Evolutionary conservation across 2,888 invertebrate genomes (phyloP).

Genomic region (Cephus sareptanus): DNA sequence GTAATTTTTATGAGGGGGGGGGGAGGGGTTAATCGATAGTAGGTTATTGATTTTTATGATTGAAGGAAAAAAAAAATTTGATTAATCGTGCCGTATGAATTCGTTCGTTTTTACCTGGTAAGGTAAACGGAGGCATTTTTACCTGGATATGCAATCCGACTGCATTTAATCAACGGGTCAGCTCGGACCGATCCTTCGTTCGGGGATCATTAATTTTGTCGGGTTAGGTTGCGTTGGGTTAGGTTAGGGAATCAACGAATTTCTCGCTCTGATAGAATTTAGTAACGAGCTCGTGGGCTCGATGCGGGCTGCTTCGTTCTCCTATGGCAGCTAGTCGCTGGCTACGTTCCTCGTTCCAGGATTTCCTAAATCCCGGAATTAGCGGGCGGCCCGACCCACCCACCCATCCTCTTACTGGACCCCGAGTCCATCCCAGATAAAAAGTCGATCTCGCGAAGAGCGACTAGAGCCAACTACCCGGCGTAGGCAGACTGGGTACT

Average conservation of each 20-base stretch:
- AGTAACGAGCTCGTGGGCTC: slow-evolving; percentile 20
- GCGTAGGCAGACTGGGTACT: background rate
- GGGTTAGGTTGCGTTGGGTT: background rate
- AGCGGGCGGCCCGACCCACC: slow-evolving; percentile 16
- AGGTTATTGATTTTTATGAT: too few relatives aligned
- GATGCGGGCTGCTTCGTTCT: slow-evolving; percentile 8
- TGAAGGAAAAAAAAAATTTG: too few relatives aligned
- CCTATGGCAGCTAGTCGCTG: background rate
- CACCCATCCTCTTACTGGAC: slow-evolving; percentile 4
- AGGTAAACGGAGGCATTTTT: too few relatives aligned
- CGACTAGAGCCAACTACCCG: background rate
- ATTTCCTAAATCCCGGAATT: slow-evolving; percentile 23
- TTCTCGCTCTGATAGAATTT: slow-evolving; percentile 21
- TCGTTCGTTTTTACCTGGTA: too few relatives aligned
- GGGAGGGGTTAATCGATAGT: too few relatives aligned
- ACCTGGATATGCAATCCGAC: too few relatives aligned
- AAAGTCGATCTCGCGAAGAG: slow-evolving; percentile 22
- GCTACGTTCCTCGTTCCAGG: slow-evolving; percentile 18
- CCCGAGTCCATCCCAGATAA: slow-evolving; percentile 16
- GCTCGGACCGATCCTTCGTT: background rate
- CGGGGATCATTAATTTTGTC: slow-evolving; percentile 19
- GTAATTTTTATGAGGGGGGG: too few relatives aligned
- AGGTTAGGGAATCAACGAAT: slow-evolving; percentile 15
- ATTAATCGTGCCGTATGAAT: too few relatives aligned
- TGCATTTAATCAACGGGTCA: slow-evolving; percentile 4